Percentiles rank a stretch among this genome's conserved stretches.
These are phyloP conservation scores for Miniopterus natalensis DNA, from an alignment of 2,113 vertebrate species.

Conservation along the genomic window DNA sequence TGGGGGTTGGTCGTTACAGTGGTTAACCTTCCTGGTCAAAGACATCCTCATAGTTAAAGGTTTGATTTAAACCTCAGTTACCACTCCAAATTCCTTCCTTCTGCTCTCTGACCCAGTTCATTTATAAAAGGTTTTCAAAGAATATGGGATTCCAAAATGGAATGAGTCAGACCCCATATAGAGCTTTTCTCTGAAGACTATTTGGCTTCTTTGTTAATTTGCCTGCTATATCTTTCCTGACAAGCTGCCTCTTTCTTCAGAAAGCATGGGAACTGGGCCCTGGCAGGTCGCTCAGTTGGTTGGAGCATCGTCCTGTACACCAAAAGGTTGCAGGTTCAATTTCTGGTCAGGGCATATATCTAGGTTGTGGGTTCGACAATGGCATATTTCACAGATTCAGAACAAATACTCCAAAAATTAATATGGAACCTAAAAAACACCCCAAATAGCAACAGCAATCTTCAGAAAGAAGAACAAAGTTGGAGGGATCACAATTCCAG, in stretches of 20 bases:
- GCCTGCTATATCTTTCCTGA: not conserved
- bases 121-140: conserved; percentile 28
- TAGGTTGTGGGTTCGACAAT: no score
- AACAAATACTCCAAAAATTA: no score
- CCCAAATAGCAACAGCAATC: no score
- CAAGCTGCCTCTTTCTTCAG: not conserved
- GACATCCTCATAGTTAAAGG: not conserved
- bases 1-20: not conserved
- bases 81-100: not conserved
- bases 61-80: not conserved
- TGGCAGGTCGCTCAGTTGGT: no score
- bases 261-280: not conserved
- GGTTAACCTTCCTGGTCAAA: not conserved
- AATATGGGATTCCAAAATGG: not conserved
- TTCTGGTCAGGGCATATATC: no score
- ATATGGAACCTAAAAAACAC: no score
- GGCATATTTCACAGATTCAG: no score
- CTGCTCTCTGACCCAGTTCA: not conserved
- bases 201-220: not conserved
- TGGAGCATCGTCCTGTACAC: no score
- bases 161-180: not conserved
- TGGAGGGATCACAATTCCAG: no score
- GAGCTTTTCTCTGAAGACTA: not conserved
- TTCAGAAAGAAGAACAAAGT: no score
- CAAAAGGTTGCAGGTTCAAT: no score